Percentiles rank a stretch among this genome's conserved stretches.
phyloP scores from a whole-genome alignment of 2,888 invertebrate genomes.

The Endomychus coccineus region DNA sequence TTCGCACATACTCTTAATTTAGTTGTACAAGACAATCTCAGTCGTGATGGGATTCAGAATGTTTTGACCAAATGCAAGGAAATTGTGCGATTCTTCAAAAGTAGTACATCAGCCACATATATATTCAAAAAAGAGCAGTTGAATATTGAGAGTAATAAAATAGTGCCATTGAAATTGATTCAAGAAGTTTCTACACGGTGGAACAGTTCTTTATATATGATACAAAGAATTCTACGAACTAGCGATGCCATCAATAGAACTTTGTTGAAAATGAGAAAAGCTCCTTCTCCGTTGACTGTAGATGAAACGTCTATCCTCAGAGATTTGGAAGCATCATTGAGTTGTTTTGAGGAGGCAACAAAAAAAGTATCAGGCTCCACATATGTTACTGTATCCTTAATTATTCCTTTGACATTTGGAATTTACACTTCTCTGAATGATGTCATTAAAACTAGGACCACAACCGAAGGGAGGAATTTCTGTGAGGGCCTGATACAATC shows the following conservation, averaged over 20 bases:
- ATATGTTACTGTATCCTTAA: background rate
- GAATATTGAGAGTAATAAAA: background rate
- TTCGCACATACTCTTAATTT: constrained; percentile 1
- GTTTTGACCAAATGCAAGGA: constrained; percentile 1
- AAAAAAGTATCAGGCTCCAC: background rate
- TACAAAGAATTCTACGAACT: background rate
- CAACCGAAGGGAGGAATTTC: too few species aligned
- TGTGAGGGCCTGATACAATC: too few species aligned
- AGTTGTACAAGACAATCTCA: constrained; percentile 1
- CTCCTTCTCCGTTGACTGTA: background rate
- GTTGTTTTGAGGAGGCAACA: background rate
- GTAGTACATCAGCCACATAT: constrained; percentile 1
- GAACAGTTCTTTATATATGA: background rate
- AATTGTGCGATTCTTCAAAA: constrained; percentile 2
- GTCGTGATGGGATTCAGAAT: background rate
- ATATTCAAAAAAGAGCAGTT: constrained; percentile 2
- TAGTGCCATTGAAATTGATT: background rate
- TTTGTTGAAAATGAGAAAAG: background rate
- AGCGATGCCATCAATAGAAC: background rate
- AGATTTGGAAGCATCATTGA: too few species aligned
- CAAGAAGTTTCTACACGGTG: constrained; percentile 1
- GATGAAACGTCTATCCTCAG: background rate
- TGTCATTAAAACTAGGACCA: too few species aligned
- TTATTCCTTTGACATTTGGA: background rate
- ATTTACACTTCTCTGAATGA: too few species aligned